Base-by-base conservation (phyloP, 2,888 invertebrate genomes). In the Allygus modestus region DNA sequence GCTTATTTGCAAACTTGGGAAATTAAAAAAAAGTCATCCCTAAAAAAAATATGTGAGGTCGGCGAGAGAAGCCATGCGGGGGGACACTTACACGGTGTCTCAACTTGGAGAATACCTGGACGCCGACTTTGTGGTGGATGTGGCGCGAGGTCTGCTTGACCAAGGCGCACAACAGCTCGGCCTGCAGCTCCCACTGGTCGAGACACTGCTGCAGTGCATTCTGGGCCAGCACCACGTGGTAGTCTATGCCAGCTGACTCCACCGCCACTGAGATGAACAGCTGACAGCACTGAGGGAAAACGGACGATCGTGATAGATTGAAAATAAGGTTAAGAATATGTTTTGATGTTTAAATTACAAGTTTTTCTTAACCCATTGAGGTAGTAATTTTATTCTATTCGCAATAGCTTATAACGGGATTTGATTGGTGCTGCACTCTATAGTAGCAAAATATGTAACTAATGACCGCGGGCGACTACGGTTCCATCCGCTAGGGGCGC, bases 151-250 rank as follows among this genome's bases (percentile, higher is more conserved):
- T 98, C 93, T 99, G 98, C 89, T 97, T 96, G 88, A 97, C 95
- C 88, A 99, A 92, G 88, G 96, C 96, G 89, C 97, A 96, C 89
- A 96, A 95, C 89, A 99, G 94, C 92, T 99, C 99, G 89, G 97
- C 96, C 90, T 97, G 98, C 87, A 99, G 93, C 91, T 98, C 97
- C 69, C 94, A 93, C 90, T 95, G 95, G 88, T 97, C 97, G 86
- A 99, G 92, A 90, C 98, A 98, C 90, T 97, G 97, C 89, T 97
- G 96, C 84, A 99, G 93, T 43, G 98, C 97, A 91, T 98, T 98
- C 93, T 99, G 99, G 20, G 98, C 98, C 86, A 99, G 92, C 85
- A 97, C 97, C 89, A 99, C 98, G 91, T 99, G 99, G 92, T 98
- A 98, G 92, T 99, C 99, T 88, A 99, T 97, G 89, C 98, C 97